A percentile compares a stretch with the other conserved stretches of the same genome.
Evolutionary conservation across 2,888 invertebrate species (phyloP).

Genomic region (Eupsilia transversa): DNA sequence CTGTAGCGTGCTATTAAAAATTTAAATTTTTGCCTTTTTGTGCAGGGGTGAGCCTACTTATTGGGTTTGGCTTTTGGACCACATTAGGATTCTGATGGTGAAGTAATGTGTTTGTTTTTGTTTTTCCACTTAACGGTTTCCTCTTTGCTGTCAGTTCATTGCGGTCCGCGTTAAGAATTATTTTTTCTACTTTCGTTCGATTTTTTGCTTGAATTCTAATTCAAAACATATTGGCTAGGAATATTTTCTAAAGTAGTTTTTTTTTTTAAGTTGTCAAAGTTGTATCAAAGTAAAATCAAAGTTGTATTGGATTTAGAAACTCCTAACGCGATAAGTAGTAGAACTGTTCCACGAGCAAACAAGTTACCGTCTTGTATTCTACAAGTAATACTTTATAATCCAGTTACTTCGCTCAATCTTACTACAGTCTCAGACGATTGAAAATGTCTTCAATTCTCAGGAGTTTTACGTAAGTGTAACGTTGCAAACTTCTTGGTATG

Average conservation of each 20-base stretch:
- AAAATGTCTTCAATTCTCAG: constrained; percentile 3
- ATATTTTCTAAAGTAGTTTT: too few species aligned
- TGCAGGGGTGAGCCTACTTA: constrained; percentile 36
- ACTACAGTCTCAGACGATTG: constrained; percentile 8
- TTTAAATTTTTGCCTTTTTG: constrained; percentile 48
- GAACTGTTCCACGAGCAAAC: constrained; percentile 7
- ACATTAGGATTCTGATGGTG: constrained; percentile 48
- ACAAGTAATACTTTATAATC: constrained; percentile 43
- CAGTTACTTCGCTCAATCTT: constrained; percentile 29
- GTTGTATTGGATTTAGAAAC: background rate
- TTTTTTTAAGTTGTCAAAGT: too few species aligned
- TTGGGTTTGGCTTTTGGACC: constrained; percentile 34
- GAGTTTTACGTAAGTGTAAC: background rate
- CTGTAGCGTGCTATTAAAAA: constrained; percentile 54
- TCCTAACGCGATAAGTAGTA: constrained; percentile 21
- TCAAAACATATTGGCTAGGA: background rate
- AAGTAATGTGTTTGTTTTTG: constrained; percentile 39
- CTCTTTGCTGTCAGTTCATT: constrained; percentile 5
- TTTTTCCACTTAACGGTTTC: constrained; percentile 21
- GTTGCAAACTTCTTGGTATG: background rate
- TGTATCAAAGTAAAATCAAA: too few species aligned
- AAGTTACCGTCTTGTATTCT: constrained; percentile 23
- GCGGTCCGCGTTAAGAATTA: constrained; percentile 19
- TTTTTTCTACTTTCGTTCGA: constrained; percentile 20
- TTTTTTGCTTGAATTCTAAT: constrained; percentile 37